Evolutionary conservation across 1,140 invertebrate genomes (phyloP).

Genomic region (Dendroctonus ponderosae): DNA sequence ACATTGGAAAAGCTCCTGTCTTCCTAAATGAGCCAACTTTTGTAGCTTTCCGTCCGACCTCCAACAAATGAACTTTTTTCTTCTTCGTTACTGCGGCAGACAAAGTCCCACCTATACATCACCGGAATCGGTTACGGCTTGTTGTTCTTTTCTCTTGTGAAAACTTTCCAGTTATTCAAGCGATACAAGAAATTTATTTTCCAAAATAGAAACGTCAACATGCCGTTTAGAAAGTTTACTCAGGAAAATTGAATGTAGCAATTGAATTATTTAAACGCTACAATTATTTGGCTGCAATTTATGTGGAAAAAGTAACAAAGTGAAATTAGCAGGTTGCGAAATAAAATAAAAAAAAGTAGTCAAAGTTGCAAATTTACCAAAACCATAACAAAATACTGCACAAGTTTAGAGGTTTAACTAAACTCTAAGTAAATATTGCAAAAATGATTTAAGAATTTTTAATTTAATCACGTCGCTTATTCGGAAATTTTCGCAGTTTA

Average conservation of each 20-base stretch:
- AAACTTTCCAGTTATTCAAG: slow-evolving; percentile 33
- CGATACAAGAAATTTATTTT: slow-evolving; percentile 34
- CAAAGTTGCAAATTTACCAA: no score
- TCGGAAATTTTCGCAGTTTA: no score
- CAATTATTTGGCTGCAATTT: background rate
- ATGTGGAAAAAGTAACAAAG: background rate
- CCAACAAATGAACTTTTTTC: slow-evolving; percentile 49
- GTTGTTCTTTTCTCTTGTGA: slow-evolving; percentile 30
- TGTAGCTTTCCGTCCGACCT: slow-evolving; percentile 47
- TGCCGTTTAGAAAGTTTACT: slow-evolving; percentile 27
- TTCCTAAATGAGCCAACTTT: slow-evolving; percentile 50
- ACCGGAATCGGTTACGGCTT: slow-evolving; percentile 43
- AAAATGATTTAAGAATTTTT: no score
- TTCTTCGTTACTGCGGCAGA: slow-evolving; percentile 40
- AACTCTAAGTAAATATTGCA: no score
- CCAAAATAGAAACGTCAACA: slow-evolving; percentile 30
- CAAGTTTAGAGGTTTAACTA: no score
- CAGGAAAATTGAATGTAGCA: background rate
- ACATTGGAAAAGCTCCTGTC: slow-evolving; percentile 46
- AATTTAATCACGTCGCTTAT: no score
- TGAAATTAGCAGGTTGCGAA: background rate
- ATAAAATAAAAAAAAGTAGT: no score
- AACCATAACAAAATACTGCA: no score
- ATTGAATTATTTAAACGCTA: background rate
- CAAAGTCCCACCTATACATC: slow-evolving; percentile 48